Evolutionary conservation across 2,797 vertebrate species (phyloP).

Genomic region (Siniperca scherzeri): DNA sequence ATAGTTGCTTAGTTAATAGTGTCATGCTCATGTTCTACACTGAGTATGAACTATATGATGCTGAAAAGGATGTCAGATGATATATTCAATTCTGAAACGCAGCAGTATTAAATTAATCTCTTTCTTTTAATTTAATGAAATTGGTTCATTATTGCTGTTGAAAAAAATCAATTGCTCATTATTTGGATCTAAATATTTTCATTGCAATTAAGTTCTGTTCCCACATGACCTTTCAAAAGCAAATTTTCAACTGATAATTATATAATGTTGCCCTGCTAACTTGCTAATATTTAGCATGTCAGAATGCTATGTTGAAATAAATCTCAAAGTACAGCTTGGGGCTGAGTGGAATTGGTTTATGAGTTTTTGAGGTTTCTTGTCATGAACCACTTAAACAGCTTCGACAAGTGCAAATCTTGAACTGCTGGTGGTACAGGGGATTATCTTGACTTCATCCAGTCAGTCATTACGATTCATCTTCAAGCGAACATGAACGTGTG

Average conservation of each 20-base stretch:
- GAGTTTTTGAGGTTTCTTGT: neutral
- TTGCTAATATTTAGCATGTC: neutral
- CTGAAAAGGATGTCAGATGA: neutral
- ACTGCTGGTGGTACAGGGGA: neutral
- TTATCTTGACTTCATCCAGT: neutral
- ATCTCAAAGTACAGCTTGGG: neutral
- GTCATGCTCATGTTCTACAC: neutral
- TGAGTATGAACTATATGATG: neutral
- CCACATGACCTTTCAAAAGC: neutral
- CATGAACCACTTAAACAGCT: neutral
- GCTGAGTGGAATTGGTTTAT: neutral
- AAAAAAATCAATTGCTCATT: neutral
- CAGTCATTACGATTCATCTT: neutral
- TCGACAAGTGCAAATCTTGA: neutral
- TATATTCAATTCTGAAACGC: neutral
- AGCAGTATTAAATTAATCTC: neutral
- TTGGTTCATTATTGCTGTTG: too few relatives aligned
- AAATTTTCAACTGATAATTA: neutral
- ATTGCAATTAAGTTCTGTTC: neutral
- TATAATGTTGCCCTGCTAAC: neutral
- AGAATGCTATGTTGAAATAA: neutral
- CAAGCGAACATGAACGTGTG: neutral
- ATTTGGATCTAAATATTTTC: neutral
- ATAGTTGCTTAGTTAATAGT: neutral
- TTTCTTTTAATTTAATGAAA: neutral